phyloP scores from a whole-genome alignment of 1,140 invertebrate species.

The Achatina immaculata region DNA sequence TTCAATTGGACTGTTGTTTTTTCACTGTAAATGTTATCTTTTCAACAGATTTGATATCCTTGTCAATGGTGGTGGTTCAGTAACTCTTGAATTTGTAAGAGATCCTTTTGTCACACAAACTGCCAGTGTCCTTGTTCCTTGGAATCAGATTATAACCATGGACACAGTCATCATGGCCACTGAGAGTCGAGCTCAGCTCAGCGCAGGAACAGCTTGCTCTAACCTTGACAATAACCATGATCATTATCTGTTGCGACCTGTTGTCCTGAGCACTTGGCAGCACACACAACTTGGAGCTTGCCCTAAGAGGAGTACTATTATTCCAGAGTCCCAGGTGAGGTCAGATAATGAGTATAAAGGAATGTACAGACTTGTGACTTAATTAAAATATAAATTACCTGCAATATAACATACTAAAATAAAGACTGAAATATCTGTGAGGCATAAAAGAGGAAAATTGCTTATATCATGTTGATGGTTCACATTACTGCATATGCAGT shows the following conservation, averaged over 20 bases:
- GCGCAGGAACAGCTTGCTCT: slow-evolving; percentile 72
- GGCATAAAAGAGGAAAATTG: too few species aligned
- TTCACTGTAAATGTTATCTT: too few species aligned
- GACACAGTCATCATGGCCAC: slow-evolving; percentile 75
- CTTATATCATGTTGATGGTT: too few species aligned
- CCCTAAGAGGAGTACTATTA: slow-evolving; percentile 86
- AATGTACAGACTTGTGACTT: neutral
- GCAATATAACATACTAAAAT: too few species aligned
- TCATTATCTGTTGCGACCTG: slow-evolving; percentile 93
- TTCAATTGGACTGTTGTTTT: too few species aligned
- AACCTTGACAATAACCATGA: slow-evolving; percentile 77
- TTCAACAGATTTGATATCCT: slow-evolving; percentile 91
- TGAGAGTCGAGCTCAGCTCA: slow-evolving; percentile 78
- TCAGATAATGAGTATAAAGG: too few species aligned
- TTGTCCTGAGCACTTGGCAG: slow-evolving; percentile 95
- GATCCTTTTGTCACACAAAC: slow-evolving; percentile 90
- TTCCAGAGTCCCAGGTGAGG: slow-evolving; percentile 90
- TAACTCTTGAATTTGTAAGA: slow-evolving; percentile 93
- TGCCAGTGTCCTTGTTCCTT: slow-evolving; percentile 93
- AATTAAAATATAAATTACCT: neutral
- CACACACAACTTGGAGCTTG: slow-evolving; percentile 93
- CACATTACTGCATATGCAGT: too few species aligned
- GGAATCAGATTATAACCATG: slow-evolving; percentile 87
- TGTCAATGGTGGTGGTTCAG: slow-evolving; percentile 96
- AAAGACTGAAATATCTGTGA: too few species aligned